A percentile compares a stretch with the other conserved stretches of the same genome.
Evolutionary conservation across 2,797 vertebrate genomes (phyloP).

Genomic region (Crenichthys baileyi): DNA sequence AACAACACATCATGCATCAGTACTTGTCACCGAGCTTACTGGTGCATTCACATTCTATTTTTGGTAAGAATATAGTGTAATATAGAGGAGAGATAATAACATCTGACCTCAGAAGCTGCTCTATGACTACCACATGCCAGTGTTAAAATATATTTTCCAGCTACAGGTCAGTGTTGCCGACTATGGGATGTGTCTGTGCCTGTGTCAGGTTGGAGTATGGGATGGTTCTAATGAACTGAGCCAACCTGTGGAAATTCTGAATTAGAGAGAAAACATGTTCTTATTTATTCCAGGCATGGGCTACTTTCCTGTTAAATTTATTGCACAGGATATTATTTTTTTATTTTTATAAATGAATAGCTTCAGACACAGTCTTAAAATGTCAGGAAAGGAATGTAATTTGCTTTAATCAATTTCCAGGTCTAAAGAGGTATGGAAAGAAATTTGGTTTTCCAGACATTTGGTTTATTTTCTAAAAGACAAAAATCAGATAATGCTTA

Average conservation of each 20-base stretch:
- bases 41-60: constrained; percentile 33
- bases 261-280: constrained; percentile 1
- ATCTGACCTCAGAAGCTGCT: neutral
- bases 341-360: neutral
- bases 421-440: neutral
- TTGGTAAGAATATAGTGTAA: constrained; percentile 4
- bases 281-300: constrained; percentile 2
- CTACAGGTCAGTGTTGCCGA: constrained; percentile 26
- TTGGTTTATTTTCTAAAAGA: neutral
- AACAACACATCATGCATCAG: constrained; percentile 1
- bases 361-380: neutral
- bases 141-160: constrained; percentile 22
- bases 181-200: constrained; percentile 20
- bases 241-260: constrained; percentile 23
- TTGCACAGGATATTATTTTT: neutral
- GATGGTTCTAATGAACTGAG: constrained; percentile 28
- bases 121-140: constrained; percentile 12
- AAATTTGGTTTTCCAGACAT: neutral
- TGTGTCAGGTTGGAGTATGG: constrained; percentile 22
- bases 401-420: neutral
- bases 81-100: constrained; percentile 13
- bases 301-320: constrained; percentile 5
- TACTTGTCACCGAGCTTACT: constrained; percentile 8
- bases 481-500: neutral
- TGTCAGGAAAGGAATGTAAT: neutral